Conservation (phyloP, 1,140 invertebrate genomes). For the Lethrus apterus region DNA sequence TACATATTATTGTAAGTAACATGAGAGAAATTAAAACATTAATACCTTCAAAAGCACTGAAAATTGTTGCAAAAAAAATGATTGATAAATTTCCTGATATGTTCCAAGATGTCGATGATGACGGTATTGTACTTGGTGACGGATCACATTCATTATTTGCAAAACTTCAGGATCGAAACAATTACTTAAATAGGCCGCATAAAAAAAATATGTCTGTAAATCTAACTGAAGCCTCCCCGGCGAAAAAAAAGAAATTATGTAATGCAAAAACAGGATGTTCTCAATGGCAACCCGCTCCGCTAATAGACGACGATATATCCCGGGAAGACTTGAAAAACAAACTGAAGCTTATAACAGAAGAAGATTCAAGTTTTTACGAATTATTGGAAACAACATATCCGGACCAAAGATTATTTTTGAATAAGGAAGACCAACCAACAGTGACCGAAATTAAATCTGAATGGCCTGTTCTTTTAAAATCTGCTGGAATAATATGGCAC, state of each 20-base stretch:
- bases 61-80: constrained; percentile 13
- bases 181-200: constrained; percentile 12
- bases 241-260: background rate
- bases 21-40: constrained; percentile 6
- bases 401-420: constrained; percentile 1
- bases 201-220: constrained; percentile 6
- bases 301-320: background rate
- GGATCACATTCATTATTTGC: constrained; percentile 3
- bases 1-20: constrained; percentile 12
- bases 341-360: background rate
- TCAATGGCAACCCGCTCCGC: background rate
- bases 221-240: background rate
- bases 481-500: background rate
- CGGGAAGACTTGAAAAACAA: background rate
- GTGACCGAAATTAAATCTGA: background rate
- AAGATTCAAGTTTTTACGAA: too few species aligned
- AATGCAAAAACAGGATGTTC: constrained; percentile 4
- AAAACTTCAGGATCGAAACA: constrained; percentile 13
- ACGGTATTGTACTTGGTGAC: constrained; percentile 12
- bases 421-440: background rate
- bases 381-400: background rate
- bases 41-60: constrained; percentile 12
- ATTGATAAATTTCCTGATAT: constrained; percentile 6
- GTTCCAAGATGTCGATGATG: constrained; percentile 13
- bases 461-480: background rate